Evolutionary conservation across 2,888 invertebrate genomes (phyloP).

Genomic region (Lochmaea crataegi): DNA sequence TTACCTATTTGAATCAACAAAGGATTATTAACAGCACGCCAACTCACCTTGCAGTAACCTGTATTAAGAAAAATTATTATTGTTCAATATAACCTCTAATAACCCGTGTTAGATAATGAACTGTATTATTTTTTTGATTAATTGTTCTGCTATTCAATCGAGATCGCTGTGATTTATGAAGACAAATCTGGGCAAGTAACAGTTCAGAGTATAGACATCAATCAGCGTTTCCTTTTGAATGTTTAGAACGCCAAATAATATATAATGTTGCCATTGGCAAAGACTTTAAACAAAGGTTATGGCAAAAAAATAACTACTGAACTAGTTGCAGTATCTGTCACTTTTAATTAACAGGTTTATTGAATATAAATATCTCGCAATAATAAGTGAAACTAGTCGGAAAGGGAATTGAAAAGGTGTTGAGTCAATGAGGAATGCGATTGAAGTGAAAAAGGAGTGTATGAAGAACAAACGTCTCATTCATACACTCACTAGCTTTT

Average conservation of each 20-base stretch:
- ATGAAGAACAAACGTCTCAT: too few species aligned
- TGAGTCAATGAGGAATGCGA: too few species aligned
- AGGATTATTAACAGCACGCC: constrained; percentile 4
- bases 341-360: not conserved
- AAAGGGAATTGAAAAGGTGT: too few species aligned
- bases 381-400: not conserved
- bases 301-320: not conserved
- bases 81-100: constrained; percentile 9
- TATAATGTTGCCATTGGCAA: not conserved
- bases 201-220: constrained; percentile 9
- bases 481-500: too few species aligned
- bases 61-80: constrained; percentile 1
- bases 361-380: not conserved
- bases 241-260: not conserved
- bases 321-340: not conserved
- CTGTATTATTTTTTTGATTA: constrained; percentile 11
- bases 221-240: not conserved
- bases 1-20: constrained; percentile 11
- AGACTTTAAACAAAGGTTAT: not conserved
- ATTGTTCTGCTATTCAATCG: constrained; percentile 1
- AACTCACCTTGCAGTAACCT: constrained; percentile 7
- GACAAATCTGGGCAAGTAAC: constrained; percentile 4
- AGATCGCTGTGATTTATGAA: constrained; percentile 10
- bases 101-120: not conserved
- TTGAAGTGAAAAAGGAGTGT: too few species aligned